These are phyloP conservation scores for Ypsolopha sequella DNA, from an alignment of 2,888 invertebrate genomes.

Conservation along the genomic window DNA sequence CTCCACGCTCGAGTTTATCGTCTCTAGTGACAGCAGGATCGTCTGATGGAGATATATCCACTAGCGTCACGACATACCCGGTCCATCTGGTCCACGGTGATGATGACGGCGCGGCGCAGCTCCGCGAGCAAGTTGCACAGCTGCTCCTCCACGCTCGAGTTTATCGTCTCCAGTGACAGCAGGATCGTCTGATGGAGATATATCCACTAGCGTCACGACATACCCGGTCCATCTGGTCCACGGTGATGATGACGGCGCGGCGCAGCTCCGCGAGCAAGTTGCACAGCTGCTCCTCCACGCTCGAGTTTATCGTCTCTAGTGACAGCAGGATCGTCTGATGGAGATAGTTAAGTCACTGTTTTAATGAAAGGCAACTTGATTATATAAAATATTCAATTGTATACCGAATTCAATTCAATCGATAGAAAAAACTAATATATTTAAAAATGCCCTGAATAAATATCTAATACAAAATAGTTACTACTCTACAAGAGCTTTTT, in stretches of 20 bases:
- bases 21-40: slow-evolving; percentile 87
- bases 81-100: slow-evolving; percentile 90
- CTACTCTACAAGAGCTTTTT: too few relatives aligned
- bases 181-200: slow-evolving; percentile 75
- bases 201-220: too few relatives aligned
- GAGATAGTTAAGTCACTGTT: too few relatives aligned
- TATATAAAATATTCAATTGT: too few relatives aligned
- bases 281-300: slow-evolving; percentile 84
- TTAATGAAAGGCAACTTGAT: too few relatives aligned
- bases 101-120: slow-evolving; percentile 78
- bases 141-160: slow-evolving; percentile 82
- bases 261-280: slow-evolving; percentile 83
- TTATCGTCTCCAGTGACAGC: slow-evolving; percentile 88
- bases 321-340: slow-evolving; percentile 84
- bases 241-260: slow-evolving; percentile 81
- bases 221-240: slow-evolving; percentile 89
- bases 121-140: slow-evolving; percentile 85
- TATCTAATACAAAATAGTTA: too few relatives aligned
- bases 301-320: slow-evolving; percentile 84
- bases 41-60: slow-evolving; percentile 60
- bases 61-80: slow-evolving; percentile 60
- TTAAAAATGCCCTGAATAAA: too few relatives aligned
- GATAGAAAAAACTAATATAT: too few relatives aligned
- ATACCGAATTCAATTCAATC: too few relatives aligned
- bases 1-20: slow-evolving; percentile 82